Evolutionary conservation across 2,113 vertebrate species (phyloP), one percentile per base, ranked within the genome.

Genomic region (Propithecus coquereli): DNA sequence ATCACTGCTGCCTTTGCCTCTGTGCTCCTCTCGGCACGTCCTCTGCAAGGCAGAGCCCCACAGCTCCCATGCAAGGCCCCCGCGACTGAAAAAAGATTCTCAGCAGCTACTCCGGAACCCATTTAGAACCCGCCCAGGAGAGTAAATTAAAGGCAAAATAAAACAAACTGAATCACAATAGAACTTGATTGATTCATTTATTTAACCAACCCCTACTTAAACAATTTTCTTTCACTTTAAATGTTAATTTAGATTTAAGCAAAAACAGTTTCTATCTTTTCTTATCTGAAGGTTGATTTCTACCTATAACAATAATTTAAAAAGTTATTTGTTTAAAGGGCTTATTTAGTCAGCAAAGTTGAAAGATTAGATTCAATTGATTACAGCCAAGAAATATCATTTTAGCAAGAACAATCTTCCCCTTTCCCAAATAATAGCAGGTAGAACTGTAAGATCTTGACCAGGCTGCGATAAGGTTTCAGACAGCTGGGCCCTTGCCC

Each of bases 271-370:
- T 87, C 16, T 70, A 4, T 96, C 6, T 45, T 84, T 57, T 71
- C 5, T 85, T 32, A 59, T 87, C 54, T 87, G 52, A 76, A 85
- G 74, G 20, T 81, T 74, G 27, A 45, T 23, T 87, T 43, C 11
- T 83, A 34, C 32, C 47, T 16, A 11, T 68, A 27, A 94, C 83
- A 73, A 59, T n/a, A 84, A 84, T 32, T 22, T 25, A 85, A 91
- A 87, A 92, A 30, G 30, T 30, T 81, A 22, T 65, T 84, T 90
- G 76, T 90, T 83, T 81, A 52, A 90, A 94, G 37, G 57, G 32
- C 22, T 73, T 40, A 68, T 83, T 89, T 57, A 68, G 47, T 61
- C 43, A 74, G 47, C 43, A 37, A 96, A 94, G 23, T 77, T 73
- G 50, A 59, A 88, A 96, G 17, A 85, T 45, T 80, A 7, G 10